Conservation (phyloP, 2,888 invertebrate genomes). For the Epirrhoe tristata region DNA sequence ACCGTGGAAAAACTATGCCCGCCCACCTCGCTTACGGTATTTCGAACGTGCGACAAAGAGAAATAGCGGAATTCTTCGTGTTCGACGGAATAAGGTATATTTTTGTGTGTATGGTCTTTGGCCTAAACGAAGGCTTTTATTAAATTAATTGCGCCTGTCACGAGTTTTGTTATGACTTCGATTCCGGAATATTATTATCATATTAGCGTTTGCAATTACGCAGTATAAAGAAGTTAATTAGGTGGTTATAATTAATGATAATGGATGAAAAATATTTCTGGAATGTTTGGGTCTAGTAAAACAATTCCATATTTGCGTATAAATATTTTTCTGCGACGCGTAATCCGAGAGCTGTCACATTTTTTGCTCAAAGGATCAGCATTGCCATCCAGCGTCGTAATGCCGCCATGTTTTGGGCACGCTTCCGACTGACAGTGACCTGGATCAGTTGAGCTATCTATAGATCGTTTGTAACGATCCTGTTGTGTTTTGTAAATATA, state of each 20-base stretch:
- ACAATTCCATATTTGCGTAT: no score
- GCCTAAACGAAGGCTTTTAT: conserved; percentile 73
- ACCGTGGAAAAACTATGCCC: conserved; percentile 79
- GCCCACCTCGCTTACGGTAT: conserved; percentile 81
- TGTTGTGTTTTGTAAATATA: no score
- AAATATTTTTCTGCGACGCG: no score
- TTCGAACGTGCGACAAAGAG: conserved; percentile 75
- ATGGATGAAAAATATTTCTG: not conserved
- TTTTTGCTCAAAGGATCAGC: no score
- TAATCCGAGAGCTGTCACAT: no score
- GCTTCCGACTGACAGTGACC: no score
- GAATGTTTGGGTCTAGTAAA: not conserved
- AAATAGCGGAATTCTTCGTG: conserved; percentile 48
- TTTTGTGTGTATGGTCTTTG: conserved; percentile 63
- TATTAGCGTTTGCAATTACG: not conserved
- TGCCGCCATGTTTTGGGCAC: no score
- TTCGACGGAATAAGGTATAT: conserved; percentile 59
- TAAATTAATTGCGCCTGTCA: conserved; percentile 68
- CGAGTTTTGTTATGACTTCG: conserved; percentile 53
- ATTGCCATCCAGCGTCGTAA: no score
- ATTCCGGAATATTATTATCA: conserved; percentile 26
- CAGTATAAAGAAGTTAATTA: not conserved
- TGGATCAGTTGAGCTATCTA: no score
- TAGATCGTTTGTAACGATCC: no score
- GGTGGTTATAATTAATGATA: not conserved